These are phyloP conservation scores for Hydraecia micacea DNA, from an alignment of 2,888 invertebrate species.

Conservation along the genomic window DNA sequence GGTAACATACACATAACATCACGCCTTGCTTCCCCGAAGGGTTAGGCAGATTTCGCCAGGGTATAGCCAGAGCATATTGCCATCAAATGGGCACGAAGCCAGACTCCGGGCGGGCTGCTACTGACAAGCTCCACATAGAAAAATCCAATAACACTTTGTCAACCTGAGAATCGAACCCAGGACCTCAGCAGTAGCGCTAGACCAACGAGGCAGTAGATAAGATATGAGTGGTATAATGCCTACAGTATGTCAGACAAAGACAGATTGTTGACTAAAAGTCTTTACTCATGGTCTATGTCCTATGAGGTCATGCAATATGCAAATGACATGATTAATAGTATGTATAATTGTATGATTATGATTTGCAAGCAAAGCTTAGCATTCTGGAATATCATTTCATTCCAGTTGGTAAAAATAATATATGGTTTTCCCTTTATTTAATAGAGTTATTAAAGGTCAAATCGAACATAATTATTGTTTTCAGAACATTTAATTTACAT, in stretches of 20 bases:
- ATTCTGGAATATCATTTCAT: not conserved
- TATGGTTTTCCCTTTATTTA: not conserved
- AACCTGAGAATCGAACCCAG: not conserved
- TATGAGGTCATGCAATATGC: slow-evolving; percentile 27
- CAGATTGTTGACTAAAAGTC: not conserved
- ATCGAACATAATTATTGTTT: not conserved
- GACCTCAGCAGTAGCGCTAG: not conserved
- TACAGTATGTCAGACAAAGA: not conserved
- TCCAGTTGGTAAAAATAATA: not conserved
- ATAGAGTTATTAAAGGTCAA: not conserved
- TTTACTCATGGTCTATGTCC: not conserved
- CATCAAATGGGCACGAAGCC: not conserved
- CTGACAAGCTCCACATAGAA: not conserved
- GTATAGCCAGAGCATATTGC: not conserved
- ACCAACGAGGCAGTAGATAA: not conserved
- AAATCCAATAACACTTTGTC: not conserved
- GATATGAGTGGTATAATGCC: not conserved
- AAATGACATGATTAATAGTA: not conserved
- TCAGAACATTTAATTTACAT: slow-evolving; percentile 12
- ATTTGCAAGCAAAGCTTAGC: not conserved
- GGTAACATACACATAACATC: too few relatives aligned
- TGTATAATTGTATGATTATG: not conserved
- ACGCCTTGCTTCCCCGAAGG: not conserved
- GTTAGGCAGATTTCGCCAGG: not conserved
- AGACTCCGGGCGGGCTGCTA: not conserved